Evolutionary conservation across 53 echinoderm and acorn worm genomes (phyloP).

Genomic region (Zoroaster sp.): DNA sequence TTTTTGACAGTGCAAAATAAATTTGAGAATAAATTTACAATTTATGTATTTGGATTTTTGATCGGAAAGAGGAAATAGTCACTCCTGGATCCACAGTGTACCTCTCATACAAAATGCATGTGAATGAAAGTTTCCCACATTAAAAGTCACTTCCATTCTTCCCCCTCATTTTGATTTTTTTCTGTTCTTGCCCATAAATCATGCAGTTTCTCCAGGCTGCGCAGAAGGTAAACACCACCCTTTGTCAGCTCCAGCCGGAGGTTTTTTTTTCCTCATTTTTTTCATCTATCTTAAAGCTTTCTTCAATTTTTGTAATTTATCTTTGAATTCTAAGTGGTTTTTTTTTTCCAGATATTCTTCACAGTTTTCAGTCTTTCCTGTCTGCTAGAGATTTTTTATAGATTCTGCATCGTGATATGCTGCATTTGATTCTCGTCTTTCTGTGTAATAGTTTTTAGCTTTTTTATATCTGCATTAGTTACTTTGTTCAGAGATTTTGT

Average conservation of each 20-base stretch:
- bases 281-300: background rate
- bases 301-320: background rate
- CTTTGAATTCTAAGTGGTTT: background rate
- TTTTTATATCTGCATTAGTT: background rate
- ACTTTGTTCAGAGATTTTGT: background rate
- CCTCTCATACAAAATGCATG: conserved; percentile 19
- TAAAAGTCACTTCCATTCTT: conserved; percentile 25
- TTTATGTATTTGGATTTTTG: no score
- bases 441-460: background rate
- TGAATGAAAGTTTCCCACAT: background rate
- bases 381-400: background rate
- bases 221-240: conserved; percentile 73
- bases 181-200: conserved; percentile 25
- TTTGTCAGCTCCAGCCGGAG: background rate
- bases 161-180: conserved; percentile 36
- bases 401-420: background rate
- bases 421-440: no score
- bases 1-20: background rate
- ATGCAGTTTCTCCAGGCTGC: conserved; percentile 85
- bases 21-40: background rate
- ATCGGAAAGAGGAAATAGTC: background rate
- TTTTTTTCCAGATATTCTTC: background rate
- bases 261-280: background rate
- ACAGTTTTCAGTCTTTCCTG: no score
- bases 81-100: background rate